Percentiles rank a stretch among this genome's conserved stretches.
Evolutionary conservation across 92 coral and sea anemone genomes (phyloP).

Genomic region (Plumapathes pennacea): DNA sequence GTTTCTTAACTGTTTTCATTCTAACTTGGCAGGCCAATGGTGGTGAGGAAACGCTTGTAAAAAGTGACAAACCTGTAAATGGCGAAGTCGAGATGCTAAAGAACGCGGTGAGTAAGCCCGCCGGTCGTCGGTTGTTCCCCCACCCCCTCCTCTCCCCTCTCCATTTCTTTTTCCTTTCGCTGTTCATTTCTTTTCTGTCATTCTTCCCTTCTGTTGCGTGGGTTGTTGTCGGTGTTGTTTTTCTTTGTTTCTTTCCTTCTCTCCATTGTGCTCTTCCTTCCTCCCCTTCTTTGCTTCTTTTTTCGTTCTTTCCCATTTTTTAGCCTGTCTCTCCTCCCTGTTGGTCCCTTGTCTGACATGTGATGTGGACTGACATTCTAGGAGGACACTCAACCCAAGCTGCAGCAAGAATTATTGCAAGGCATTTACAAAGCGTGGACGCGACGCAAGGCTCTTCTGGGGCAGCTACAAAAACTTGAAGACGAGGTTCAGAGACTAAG

Average conservation of each 20-base stretch:
- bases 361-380: too few species aligned
- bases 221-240: not conserved
- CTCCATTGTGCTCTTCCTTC: too few species aligned
- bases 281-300: too few species aligned
- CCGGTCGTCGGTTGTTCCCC: not conserved
- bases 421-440: conserved; percentile 65
- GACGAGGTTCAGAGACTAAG: conserved; percentile 52
- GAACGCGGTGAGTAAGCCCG: conserved; percentile 20
- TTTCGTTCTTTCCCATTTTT: too few species aligned
- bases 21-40: too few species aligned
- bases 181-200: too few species aligned
- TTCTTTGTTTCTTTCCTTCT: not conserved
- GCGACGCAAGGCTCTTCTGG: conserved; percentile 66
- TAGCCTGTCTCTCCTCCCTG: too few species aligned
- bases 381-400: conserved; percentile 15
- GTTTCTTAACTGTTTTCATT: too few species aligned
- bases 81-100: conserved; percentile 26
- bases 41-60: too few species aligned
- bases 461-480: conserved; percentile 68
- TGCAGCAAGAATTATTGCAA: conserved; percentile 60
- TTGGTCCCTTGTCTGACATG: too few species aligned
- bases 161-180: too few species aligned
- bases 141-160: not conserved
- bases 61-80: conserved; percentile 23
- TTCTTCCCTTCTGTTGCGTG: not conserved